Conservation (phyloP, 2,113 vertebrate genomes). For the Zeus faber region DNA sequence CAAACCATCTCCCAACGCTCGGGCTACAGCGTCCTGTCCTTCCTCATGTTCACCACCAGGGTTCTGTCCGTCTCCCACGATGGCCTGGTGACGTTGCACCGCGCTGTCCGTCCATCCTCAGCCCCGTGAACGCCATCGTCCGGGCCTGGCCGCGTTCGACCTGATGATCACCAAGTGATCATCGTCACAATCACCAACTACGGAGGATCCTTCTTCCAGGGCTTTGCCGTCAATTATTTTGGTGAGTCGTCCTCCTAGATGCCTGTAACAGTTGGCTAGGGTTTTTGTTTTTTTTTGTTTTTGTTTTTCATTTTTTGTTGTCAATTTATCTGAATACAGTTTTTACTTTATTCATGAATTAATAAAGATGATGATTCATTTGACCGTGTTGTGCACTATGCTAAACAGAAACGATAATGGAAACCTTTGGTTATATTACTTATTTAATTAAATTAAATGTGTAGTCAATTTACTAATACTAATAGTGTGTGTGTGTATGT, state of each 20-base stretch:
- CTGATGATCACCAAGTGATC: slow-evolving; percentile 62
- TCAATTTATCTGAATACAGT: not conserved
- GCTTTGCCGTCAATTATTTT: slow-evolving; percentile 73
- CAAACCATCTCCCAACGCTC: slow-evolving; percentile 54
- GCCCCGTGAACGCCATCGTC: slow-evolving; percentile 64
- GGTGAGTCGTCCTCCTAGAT: too few relatives aligned
- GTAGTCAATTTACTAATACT: too few relatives aligned
- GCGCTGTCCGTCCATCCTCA: slow-evolving; percentile 53
- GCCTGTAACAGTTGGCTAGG: not conserved
- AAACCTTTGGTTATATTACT: too few relatives aligned
- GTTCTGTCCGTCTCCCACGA: slow-evolving; percentile 69
- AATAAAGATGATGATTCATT: too few relatives aligned
- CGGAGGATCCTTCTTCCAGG: slow-evolving; percentile 65
- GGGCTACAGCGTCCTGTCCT: slow-evolving; percentile 68
- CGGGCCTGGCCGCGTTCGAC: slow-evolving; percentile 65
- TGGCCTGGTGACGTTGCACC: slow-evolving; percentile 51
- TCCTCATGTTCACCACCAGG: slow-evolving; percentile 67
- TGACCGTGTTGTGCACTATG: too few relatives aligned
- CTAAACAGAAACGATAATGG: too few relatives aligned
- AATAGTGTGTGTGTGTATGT: not conserved
- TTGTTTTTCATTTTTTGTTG: too few relatives aligned
- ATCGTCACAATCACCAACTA: slow-evolving; percentile 68
- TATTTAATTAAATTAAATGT: too few relatives aligned
- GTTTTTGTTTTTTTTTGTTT: not conserved
- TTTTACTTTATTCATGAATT: too few relatives aligned